phyloP scores from a whole-genome alignment of 2,113 vertebrate genomes.

The Pholis gunnellus region DNA sequence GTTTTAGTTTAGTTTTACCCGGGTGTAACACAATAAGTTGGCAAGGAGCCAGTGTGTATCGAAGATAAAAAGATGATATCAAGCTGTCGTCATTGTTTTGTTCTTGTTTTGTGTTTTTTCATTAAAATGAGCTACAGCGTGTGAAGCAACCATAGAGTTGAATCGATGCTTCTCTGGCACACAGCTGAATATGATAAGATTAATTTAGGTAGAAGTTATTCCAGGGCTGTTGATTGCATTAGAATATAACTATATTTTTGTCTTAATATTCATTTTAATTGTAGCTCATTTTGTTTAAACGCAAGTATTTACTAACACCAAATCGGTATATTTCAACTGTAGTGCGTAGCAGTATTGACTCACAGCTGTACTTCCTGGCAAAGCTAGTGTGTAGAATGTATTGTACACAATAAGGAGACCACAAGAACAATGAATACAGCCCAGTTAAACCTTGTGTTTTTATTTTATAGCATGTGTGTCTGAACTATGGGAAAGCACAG shows the following conservation, averaged over 20 bases:
- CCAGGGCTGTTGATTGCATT: conserved; percentile 11
- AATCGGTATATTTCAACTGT: not conserved
- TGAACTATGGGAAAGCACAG: no score
- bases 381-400: not conserved
- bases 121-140: conserved; percentile 8
- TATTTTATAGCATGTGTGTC: no score
- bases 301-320: not conserved
- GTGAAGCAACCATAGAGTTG: not conserved
- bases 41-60: not conserved
- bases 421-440: no score
- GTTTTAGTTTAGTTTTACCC: not conserved
- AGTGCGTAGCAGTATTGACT: not conserved
- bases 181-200: conserved; percentile 11
- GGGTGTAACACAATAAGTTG: not conserved
- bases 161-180: not conserved
- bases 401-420: not conserved
- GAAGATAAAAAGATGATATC: not conserved
- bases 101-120: not conserved
- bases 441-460: no score
- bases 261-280: not conserved
- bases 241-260: not conserved
- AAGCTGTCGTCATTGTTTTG: not conserved
- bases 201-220: conserved; percentile 6
- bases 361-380: not conserved
- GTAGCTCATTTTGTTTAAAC: not conserved